Base-by-base conservation (phyloP, 2,113 vertebrate species). In the Ondatra zibethicus region DNA sequence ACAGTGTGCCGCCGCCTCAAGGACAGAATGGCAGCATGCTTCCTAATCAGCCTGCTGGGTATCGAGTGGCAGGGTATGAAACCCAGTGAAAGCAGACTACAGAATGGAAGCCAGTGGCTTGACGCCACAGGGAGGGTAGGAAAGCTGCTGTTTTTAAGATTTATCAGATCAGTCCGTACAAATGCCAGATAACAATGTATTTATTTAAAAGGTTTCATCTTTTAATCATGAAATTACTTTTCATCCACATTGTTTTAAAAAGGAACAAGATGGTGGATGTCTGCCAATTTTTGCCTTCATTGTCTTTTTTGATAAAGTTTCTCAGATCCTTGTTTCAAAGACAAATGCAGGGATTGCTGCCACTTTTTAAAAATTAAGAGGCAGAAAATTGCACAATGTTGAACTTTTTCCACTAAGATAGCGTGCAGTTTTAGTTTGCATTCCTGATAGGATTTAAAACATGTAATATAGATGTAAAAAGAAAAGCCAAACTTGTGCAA, bases 371-470 rank as follows among this genome's bases (percentile, higher is more conserved):
- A 98, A 98, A 98, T 96, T 93, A 98, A 98, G 98, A 98, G 99
- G 99, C 99, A 99, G 99, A 98, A 98, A 98, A 99, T 99, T 99
- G 99, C 99, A 99, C 99, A 99, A 98, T 97, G 98, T 98, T 98
- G 97, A 98, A 98, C 98, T 98, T 98, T 98, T 98, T 98, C 97
- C 98, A 98, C 97, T 98, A 98, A 98, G 98, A 98, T 98, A 98
- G 98, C 97, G 96, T 97, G 98, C 98, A 98, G 98, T 98, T 99
- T 97, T 98, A 97, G 98, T 99, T 99, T 99, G 99, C 98, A 98
- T 99, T 99, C 98, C 98, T 97, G 97, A 93, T 98, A 98, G 93
- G 97, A 97, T 98, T 98, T 97, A 92, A 98, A 97, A 96, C 97
- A 96, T 98, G 97, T 98, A 98, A 98, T 98, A 98, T 98, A 97